A percentile compares a stretch with the other conserved stretches of the same genome.
These are phyloP conservation scores for Popillia japonica DNA, from an alignment of 1,140 invertebrate species.

Conservation along the genomic window DNA sequence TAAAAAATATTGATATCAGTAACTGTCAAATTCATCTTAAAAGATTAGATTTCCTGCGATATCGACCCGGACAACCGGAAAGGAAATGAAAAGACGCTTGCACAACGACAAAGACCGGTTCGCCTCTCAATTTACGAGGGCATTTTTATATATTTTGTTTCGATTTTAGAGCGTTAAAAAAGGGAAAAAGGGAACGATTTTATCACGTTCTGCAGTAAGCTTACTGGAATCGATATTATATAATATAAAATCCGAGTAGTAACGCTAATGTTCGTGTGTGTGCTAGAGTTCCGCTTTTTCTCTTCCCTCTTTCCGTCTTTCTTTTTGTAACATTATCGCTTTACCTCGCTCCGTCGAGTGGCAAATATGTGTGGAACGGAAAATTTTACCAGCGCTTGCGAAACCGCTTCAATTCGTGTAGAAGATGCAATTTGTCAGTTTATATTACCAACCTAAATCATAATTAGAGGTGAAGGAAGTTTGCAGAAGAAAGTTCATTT, in stretches of 20 bases:
- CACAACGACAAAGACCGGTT: slow-evolving; percentile 15
- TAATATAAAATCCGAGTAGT: slow-evolving; percentile 30
- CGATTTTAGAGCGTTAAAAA: slow-evolving; percentile 28
- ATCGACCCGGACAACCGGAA: not conserved
- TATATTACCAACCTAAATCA: not conserved
- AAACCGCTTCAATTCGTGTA: slow-evolving; percentile 2
- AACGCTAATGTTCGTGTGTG: not conserved
- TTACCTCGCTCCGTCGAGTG: slow-evolving; percentile 5
- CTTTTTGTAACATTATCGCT: slow-evolving; percentile 22
- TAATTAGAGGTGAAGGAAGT: not conserved
- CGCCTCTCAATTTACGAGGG: slow-evolving; percentile 1
- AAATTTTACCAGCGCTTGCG: not conserved
- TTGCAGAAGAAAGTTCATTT: not conserved
- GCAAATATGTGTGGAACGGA: slow-evolving; percentile 1
- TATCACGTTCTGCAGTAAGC: slow-evolving; percentile 10
- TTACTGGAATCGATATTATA: slow-evolving; percentile 26
- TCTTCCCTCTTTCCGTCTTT: not conserved
- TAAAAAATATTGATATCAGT: not conserved
- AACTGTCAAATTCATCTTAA: not conserved
- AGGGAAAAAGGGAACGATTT: not conserved
- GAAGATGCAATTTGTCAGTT: slow-evolving; percentile 5
- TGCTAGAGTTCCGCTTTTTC: too few relatives aligned
- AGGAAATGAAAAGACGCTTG: not conserved
- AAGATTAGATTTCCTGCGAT: slow-evolving; percentile 2
- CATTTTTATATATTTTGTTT: slow-evolving; percentile 22